phyloP scores from a whole-genome alignment of 2,113 vertebrate genomes.

The Orycteropus afer region DNA sequence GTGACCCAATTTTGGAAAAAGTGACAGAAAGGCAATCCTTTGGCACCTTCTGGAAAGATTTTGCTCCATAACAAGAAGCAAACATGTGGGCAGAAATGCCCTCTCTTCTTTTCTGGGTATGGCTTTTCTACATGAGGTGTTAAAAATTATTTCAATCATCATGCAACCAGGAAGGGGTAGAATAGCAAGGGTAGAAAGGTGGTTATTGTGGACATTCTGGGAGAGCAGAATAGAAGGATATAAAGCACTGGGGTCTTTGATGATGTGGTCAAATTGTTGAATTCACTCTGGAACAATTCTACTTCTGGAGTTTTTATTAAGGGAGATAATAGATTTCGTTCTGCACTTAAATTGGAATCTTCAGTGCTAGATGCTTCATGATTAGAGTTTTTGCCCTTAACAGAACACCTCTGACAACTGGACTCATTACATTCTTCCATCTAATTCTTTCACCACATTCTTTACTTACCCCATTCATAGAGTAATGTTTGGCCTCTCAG shows the following conservation, averaged over 20 bases:
- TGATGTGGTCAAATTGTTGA: background rate
- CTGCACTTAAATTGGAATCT: background rate
- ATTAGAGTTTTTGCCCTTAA: background rate
- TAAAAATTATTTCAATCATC: background rate
- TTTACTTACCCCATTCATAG: background rate
- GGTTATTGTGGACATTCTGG: background rate
- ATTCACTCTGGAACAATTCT: background rate
- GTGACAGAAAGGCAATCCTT: background rate
- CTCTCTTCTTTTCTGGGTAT: background rate
- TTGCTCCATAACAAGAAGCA: background rate
- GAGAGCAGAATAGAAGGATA: background rate
- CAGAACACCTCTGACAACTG: background rate
- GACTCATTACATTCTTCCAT: rapidly evolving
- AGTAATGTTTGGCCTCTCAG: background rate
- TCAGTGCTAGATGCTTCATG: background rate
- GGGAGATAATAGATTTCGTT: background rate
- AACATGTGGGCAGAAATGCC: background rate
- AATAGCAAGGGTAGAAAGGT: background rate
- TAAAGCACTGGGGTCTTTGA: background rate
- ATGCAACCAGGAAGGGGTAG: background rate
- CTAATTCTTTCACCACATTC: background rate
- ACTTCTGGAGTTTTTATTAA: background rate
- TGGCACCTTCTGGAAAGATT: background rate
- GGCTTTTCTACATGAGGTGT: background rate
- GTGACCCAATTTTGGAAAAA: background rate